phyloP scores from a whole-genome alignment of 2,113 vertebrate species.

The Lucifuga dentata region DNA sequence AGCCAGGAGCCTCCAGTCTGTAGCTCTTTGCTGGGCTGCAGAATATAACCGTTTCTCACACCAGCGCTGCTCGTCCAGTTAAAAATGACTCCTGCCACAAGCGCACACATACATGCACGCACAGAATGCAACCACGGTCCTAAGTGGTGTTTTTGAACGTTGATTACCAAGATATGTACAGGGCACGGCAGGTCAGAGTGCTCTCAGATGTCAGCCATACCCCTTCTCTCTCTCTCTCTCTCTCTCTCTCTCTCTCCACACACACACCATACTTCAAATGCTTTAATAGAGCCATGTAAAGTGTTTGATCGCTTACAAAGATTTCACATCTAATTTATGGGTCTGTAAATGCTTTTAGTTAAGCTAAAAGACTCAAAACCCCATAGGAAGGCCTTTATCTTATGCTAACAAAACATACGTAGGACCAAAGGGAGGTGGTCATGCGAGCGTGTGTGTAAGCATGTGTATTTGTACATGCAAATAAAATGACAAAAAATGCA shows the following conservation, averaged over 20 bases:
- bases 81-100: conserved; percentile 55
- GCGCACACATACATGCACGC: conserved; percentile 36
- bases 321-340: neutral
- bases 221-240: neutral
- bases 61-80: conserved; percentile 49
- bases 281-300: neutral
- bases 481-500: too few relatives aligned
- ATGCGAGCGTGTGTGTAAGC: too few relatives aligned
- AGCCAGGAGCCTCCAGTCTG: conserved; percentile 16
- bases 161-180: conserved; percentile 34
- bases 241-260: neutral
- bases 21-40: conserved; percentile 17
- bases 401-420: too few relatives aligned
- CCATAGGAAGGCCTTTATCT: neutral
- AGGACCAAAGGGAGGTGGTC: too few relatives aligned
- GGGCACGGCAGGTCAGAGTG: conserved; percentile 44
- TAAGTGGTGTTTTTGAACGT: conserved; percentile 31
- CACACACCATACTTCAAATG: neutral
- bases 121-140: conserved; percentile 29
- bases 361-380: neutral
- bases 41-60: conserved; percentile 60
- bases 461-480: too few relatives aligned
- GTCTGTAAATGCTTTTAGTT: neutral
- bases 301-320: neutral
- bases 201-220: conserved; percentile 44